Conservation (phyloP, 2,888 invertebrate species). For the Gastracanthus pulcherrimus region DNA sequence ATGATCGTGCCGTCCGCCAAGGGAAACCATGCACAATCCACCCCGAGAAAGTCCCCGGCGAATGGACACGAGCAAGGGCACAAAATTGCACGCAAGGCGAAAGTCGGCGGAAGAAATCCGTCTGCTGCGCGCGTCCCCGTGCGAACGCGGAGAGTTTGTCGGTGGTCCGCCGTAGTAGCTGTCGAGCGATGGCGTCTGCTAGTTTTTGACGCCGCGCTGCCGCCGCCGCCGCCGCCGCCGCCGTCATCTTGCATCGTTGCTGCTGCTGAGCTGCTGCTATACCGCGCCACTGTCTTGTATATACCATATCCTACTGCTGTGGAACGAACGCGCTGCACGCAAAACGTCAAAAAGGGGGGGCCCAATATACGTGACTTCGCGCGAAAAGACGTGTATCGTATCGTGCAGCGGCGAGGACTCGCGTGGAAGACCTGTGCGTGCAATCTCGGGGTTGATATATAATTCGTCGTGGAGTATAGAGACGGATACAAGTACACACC, state of each 20-base stretch:
- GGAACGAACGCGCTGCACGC: no score
- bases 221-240: neutral
- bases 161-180: no score
- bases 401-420: no score
- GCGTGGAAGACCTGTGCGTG: no score
- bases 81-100: constrained; percentile 13
- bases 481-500: no score
- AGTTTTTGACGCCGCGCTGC: constrained; percentile 69
- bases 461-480: no score
- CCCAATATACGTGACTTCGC: no score
- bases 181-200: constrained; percentile 75
- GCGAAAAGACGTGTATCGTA: no score
- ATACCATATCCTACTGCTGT: no score
- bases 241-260: neutral
- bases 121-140: constrained; percentile 76
- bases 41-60: neutral
- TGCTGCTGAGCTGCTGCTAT: neutral
- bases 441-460: no score
- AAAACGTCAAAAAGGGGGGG: no score
- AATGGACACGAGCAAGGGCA: neutral
- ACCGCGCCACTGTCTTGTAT: neutral
- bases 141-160: no score
- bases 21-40: neutral
- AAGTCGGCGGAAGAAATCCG: constrained; percentile 69
- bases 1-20: neutral